Base-by-base conservation (phyloP, 1,140 invertebrate genomes). In the Drosophila mauritiana region DNA sequence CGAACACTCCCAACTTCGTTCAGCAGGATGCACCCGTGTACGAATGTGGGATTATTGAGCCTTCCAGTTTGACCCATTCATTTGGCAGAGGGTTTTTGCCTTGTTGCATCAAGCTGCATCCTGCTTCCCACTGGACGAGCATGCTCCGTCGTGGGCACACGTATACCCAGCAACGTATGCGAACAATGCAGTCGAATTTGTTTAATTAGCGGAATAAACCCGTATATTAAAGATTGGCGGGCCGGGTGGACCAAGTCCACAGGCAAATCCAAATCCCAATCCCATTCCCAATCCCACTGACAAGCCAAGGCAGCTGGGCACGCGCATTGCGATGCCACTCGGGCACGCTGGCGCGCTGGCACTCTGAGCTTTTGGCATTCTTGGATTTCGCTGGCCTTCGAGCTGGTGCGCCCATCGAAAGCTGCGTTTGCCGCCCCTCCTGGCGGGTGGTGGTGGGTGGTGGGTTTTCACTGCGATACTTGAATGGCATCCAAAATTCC, bases 301-400 rank as follows among this genome's bases (percentile, higher is more conserved):
- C 82, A 86, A 83, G 79, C 83, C 83, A 88, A 86, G 75, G 79
- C 82, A 86, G 82, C 82, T 88, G 82, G 75, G 79, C 75, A 73
- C 79, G 81, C 81, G 81, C 67, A 43, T 59, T 43, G 59, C 25
- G 74, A 70, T 52, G 15, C 31, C 8, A 31, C 31, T 31, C 7
- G 10, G 31, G 31, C 27, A 31, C 27, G 7, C 27, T 31, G 31
- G 31, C 27, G 7, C 27, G 27, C 27, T 31, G 25, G 39, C 40
- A 15, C 2, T 40, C 39, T 40, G 6, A 7, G n/a, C 3, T 4
- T 43, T n/a, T 7, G 39, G 13, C 11, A 39, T 39, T 39, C 37
- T 34, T 10, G 10, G 34, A 34, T 37, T 17, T 25, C 4, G 20
- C 20, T 22, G 20, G 17, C 17, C 15, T 4, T 11, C 4, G 13